Conservation (phyloP, 2,888 invertebrate species). For the Clepsis dumicolana region DNA sequence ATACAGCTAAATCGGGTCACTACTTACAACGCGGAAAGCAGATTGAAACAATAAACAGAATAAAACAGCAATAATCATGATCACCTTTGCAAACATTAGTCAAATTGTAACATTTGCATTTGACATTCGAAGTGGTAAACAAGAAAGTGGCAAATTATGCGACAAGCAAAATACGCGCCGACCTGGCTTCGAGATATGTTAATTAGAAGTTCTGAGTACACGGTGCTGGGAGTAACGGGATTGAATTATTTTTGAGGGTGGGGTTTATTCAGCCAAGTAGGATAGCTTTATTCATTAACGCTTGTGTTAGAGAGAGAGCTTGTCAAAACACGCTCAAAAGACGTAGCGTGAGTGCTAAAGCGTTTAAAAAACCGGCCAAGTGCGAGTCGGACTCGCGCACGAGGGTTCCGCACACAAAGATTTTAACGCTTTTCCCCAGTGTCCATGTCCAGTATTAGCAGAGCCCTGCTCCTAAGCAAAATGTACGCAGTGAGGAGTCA, state of each 20-base stretch:
- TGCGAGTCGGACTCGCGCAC: too few relatives aligned
- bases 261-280: too few relatives aligned
- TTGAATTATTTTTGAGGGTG: neutral
- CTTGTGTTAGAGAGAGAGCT: too few relatives aligned
- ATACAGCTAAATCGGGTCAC: constrained; percentile 4
- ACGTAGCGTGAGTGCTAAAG: too few relatives aligned
- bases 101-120: constrained; percentile 42
- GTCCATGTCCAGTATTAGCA: too few relatives aligned
- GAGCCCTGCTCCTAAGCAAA: too few relatives aligned
- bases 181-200: constrained; percentile 68
- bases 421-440: too few relatives aligned
- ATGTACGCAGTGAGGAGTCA: too few relatives aligned
- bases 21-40: neutral
- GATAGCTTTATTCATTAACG: too few relatives aligned
- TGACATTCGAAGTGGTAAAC: constrained; percentile 55
- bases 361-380: too few relatives aligned
- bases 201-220: constrained; percentile 51
- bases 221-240: constrained; percentile 28
- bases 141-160: constrained; percentile 61
- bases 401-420: too few relatives aligned
- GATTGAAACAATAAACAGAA: neutral
- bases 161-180: constrained; percentile 57
- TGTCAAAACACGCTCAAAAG: too few relatives aligned
- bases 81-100: constrained; percentile 23
- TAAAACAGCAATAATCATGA: constrained; percentile 2